These are phyloP conservation scores for Galerucella pusilla DNA, from an alignment of 2,888 invertebrate genomes.

Conservation along the genomic window DNA sequence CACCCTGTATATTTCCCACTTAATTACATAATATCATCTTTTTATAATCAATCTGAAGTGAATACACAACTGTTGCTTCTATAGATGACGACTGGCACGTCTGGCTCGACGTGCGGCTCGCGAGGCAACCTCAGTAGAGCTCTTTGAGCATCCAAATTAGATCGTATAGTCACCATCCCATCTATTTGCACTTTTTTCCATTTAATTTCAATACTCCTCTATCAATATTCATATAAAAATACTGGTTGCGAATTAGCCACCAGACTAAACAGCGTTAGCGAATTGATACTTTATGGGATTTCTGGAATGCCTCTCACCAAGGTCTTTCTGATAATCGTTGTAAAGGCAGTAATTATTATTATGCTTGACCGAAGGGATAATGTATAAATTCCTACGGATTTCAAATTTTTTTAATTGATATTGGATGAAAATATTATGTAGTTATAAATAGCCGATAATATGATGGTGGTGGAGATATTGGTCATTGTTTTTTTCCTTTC, in stretches of 20 bases:
- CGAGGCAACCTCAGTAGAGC: no score
- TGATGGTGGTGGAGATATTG: slow-evolving; percentile 27
- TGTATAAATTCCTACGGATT: slow-evolving; percentile 33
- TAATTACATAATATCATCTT: no score
- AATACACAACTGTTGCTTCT: no score
- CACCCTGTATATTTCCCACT: no score
- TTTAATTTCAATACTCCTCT: background rate
- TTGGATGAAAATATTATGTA: slow-evolving; percentile 24
- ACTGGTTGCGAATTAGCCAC: background rate
- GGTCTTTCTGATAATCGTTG: slow-evolving; percentile 34
- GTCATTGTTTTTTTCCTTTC: background rate
- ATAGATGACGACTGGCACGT: no score
- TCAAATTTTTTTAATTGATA: slow-evolving; percentile 30
- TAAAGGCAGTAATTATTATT: slow-evolving; percentile 35
- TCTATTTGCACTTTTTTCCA: no score
- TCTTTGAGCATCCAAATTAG: no score
- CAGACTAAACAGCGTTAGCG: slow-evolving; percentile 20
- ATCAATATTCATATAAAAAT: background rate
- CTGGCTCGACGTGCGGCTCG: no score
- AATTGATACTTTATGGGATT: slow-evolving; percentile 34
- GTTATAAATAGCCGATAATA: slow-evolving; percentile 20
- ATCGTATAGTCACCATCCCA: no score
- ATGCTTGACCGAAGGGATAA: slow-evolving; percentile 36
- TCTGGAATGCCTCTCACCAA: slow-evolving; percentile 37
- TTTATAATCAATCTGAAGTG: no score